Percentiles rank a stretch among this genome's conserved stretches.
Evolutionary conservation across 2,113 vertebrate species (phyloP).

Genomic region (Drymodes brunneopygia): DNA sequence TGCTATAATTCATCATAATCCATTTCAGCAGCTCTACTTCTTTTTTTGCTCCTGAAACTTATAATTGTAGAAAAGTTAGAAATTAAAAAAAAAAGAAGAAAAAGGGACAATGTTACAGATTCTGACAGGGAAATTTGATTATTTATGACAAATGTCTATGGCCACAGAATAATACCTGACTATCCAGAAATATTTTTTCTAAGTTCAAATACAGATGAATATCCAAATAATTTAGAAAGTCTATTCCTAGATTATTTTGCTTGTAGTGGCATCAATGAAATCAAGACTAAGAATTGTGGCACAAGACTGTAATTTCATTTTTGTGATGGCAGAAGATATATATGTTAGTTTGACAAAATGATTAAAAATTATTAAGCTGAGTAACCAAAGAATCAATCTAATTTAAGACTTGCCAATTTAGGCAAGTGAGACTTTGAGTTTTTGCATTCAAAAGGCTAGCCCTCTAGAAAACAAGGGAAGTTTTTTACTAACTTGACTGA

Average conservation of each 20-base stretch:
- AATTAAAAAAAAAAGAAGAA: neutral
- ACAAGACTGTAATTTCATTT: neutral
- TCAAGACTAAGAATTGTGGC: neutral
- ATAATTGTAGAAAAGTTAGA: neutral
- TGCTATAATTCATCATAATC: neutral
- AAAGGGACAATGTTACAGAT: neutral
- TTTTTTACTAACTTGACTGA: neutral
- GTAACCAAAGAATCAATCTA: neutral
- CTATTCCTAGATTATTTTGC: neutral
- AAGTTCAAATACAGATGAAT: neutral
- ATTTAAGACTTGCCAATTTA: neutral
- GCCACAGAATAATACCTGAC: neutral
- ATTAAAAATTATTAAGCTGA: neutral
- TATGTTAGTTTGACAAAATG: neutral
- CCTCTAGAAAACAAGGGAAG: neutral
- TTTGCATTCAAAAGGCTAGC: neutral
- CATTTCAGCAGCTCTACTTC: neutral
- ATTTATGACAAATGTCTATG: neutral
- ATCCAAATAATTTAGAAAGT: neutral
- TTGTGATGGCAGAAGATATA: neutral
- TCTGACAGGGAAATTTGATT: neutral
- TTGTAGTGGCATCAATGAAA: neutral
- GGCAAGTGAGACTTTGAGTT: neutral
- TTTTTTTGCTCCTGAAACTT: neutral
- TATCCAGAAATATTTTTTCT: neutral